Evolutionary conservation across 1,140 invertebrate species (phyloP).

Genomic region (Neoseiulus cucumeris): DNA sequence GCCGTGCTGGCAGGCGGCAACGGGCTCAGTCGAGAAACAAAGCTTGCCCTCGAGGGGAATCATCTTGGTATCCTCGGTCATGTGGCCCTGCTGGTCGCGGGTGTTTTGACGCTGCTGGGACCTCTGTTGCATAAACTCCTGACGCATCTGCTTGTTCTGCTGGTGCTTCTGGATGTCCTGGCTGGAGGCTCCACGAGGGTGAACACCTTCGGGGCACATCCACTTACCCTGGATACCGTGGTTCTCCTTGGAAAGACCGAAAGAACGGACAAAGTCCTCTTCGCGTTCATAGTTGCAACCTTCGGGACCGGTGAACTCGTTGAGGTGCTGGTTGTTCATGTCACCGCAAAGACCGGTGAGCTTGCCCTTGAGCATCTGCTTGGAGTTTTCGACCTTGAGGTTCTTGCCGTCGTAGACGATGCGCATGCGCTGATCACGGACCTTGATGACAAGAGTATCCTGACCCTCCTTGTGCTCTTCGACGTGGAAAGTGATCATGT

Average conservation of each 20-base stretch:
- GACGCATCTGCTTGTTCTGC: not conserved
- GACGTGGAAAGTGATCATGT: slow-evolving; percentile 9
- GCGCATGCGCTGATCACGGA: not conserved
- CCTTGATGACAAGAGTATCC: not conserved
- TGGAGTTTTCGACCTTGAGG: not conserved
- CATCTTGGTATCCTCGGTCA: not conserved
- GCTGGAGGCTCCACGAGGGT: not conserved
- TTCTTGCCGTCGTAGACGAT: slow-evolving; percentile 10
- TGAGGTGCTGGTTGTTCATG: not conserved
- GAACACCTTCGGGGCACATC: not conserved
- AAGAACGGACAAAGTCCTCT: not conserved
- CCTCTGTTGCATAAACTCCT: not conserved
- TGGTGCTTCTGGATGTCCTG: not conserved
- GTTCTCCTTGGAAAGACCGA: not conserved
- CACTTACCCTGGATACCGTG: not conserved
- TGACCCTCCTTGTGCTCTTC: not conserved
- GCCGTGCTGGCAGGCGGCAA: not conserved
- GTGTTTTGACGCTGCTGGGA: not conserved
- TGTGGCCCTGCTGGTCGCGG: not conserved
- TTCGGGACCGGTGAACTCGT: not conserved
- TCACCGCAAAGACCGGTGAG: slow-evolving; percentile 6
- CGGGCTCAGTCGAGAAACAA: not conserved
- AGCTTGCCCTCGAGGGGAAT: not conserved
- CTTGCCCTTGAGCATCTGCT: not conserved
- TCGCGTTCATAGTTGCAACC: slow-evolving; percentile 2